Percentiles rank a stretch among this genome's conserved stretches.
Evolutionary conservation across 2,113 vertebrate species (phyloP).

Genomic region (Bubo scandiacus): DNA sequence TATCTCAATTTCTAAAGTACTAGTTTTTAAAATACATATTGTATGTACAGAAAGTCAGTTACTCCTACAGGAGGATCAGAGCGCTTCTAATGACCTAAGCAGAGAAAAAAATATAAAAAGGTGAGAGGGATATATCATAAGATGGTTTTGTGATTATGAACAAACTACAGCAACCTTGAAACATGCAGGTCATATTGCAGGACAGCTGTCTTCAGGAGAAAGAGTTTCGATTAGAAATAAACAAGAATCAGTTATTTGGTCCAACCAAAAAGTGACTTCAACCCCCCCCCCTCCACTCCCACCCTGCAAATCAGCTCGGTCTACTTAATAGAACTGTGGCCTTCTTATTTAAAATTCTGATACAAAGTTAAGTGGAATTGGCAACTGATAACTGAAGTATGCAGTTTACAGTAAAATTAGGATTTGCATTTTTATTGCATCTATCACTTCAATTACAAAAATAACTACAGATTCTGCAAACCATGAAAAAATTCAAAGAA

Average conservation of each 20-base stretch:
- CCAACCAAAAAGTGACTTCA: neutral
- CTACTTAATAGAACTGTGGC: neutral
- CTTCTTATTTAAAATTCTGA: neutral
- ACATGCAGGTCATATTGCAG: constrained; percentile 32
- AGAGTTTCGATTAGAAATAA: constrained; percentile 2
- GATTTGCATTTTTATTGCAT: neutral
- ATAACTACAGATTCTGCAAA: neutral
- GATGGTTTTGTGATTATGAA: constrained; percentile 71
- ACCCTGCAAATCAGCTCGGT: neutral
- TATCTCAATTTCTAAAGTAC: neutral
- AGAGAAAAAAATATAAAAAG: constrained; percentile 73
- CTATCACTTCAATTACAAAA: neutral
- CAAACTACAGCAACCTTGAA: constrained; percentile 77
- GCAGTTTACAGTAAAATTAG: neutral
- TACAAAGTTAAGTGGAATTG: neutral
- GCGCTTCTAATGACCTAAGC: constrained; percentile 80
- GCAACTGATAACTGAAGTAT: neutral
- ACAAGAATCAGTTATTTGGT: constrained; percentile 26
- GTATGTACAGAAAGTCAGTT: neutral
- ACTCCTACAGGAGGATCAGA: constrained; percentile 72
- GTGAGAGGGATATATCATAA: constrained; percentile 70
- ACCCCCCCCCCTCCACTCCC: accelerated
- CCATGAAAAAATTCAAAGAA: neutral
- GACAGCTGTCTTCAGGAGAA: constrained; percentile 41
- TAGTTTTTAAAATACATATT: neutral